phyloP scores from a whole-genome alignment of 2,888 invertebrate species.

The Hydriomena furcata region DNA sequence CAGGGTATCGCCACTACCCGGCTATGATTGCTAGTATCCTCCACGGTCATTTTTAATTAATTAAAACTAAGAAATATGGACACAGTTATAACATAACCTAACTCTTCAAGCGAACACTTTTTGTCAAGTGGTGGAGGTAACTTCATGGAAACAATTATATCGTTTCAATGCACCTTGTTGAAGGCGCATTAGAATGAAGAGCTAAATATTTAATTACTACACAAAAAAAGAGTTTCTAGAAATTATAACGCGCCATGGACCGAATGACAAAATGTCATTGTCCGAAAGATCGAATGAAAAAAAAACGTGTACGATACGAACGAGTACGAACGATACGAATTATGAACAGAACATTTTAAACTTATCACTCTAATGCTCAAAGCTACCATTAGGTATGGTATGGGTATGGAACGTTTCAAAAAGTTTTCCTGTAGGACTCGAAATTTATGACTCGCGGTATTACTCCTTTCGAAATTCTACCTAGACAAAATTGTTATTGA shows the following conservation, averaged over 20 bases:
- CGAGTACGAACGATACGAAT: too few relatives aligned
- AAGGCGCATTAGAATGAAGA: conserved; percentile 15
- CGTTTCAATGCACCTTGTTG: conserved; percentile 3
- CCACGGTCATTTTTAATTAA: conserved; percentile 70
- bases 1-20: conserved; percentile 64
- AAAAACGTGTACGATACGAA: background rate
- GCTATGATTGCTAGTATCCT: conserved; percentile 53
- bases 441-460: too few relatives aligned
- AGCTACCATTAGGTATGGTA: too few relatives aligned
- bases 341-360: too few relatives aligned
- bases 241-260: conserved; percentile 57
- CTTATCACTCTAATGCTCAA: too few relatives aligned
- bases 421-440: too few relatives aligned
- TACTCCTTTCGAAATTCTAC: too few relatives aligned
- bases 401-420: too few relatives aligned
- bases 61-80: conserved; percentile 59
- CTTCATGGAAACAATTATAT: conserved; percentile 18
- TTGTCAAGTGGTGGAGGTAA: conserved; percentile 20
- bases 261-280: conserved; percentile 33
- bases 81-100: conserved; percentile 76
- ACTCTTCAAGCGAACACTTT: conserved; percentile 41
- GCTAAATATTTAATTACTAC: conserved; percentile 17
- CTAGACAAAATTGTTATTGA: too few relatives aligned
- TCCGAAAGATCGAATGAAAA: background rate
- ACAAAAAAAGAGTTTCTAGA: conserved; percentile 38